Evolutionary conservation across 2,113 vertebrate species (phyloP).

Genomic region (Cyprinodon variegatus): DNA sequence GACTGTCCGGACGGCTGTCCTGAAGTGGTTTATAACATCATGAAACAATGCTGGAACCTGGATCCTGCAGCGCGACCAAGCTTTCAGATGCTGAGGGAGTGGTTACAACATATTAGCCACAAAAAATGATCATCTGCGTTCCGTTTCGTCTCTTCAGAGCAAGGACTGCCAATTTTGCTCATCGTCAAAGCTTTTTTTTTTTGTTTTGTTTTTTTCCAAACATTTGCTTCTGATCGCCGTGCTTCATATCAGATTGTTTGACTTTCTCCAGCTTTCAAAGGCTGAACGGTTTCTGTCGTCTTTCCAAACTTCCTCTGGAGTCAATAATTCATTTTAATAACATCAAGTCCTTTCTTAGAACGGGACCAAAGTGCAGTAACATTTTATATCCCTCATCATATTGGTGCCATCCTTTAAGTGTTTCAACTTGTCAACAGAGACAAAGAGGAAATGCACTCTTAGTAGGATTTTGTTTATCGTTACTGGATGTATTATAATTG

Average conservation of each 20-base stretch:
- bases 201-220: conserved; percentile 14
- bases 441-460: background rate
- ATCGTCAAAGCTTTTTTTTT: background rate
- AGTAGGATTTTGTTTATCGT: conserved; percentile 15
- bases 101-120: conserved; percentile 88
- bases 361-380: conserved; percentile 45
- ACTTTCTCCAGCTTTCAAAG: conserved; percentile 4
- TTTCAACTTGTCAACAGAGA: conserved; percentile 13
- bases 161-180: conserved; percentile 27
- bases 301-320: conserved; percentile 27
- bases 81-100: conserved; percentile 89
- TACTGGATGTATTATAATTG: background rate
- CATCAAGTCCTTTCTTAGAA: conserved; percentile 43
- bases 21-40: conserved; percentile 88
- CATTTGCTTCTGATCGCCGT: conserved; percentile 6
- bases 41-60: conserved; percentile 96
- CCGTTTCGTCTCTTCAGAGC: conserved; percentile 32
- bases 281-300: conserved; percentile 1
- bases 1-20: conserved; percentile 92
- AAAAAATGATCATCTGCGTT: conserved; percentile 35
- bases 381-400: conserved; percentile 3
- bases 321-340: conserved; percentile 45
- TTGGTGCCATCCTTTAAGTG: conserved; percentile 18
- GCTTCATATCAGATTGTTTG: conserved; percentile 23
- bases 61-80: conserved; percentile 86